These are phyloP conservation scores for Lordiphosa stackelbergi DNA, from an alignment of 1,140 invertebrate species.

Conservation along the genomic window DNA sequence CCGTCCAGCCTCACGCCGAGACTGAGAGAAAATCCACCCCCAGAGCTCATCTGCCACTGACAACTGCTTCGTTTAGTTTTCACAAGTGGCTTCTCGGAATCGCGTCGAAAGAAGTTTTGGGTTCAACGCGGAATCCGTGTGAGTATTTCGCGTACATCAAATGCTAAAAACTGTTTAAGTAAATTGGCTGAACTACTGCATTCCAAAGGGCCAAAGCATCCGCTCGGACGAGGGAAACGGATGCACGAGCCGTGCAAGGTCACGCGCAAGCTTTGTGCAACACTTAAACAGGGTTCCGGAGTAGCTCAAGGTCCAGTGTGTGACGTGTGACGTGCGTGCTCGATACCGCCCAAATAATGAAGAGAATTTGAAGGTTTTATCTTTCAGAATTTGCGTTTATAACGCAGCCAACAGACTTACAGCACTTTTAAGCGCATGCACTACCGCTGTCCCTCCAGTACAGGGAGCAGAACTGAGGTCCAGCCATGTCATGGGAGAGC, in stretches of 20 bases:
- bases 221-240: neutral
- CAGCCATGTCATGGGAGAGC: slow-evolving; percentile 76
- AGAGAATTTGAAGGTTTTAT: slow-evolving; percentile 4
- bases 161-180: neutral
- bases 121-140: neutral
- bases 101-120: slow-evolving; percentile 1
- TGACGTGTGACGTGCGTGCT: slow-evolving; percentile 7
- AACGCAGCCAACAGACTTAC: neutral
- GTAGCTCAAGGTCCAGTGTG: slow-evolving; percentile 9
- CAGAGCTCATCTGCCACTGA: neutral
- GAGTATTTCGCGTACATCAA: neutral
- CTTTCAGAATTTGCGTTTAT: neutral
- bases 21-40: slow-evolving; percentile 9
- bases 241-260: slow-evolving; percentile 1
- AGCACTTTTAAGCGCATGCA: neutral
- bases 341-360: slow-evolving; percentile 1
- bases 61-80: slow-evolving; percentile 2
- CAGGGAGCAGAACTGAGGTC: slow-evolving; percentile 4
- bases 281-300: slow-evolving; percentile 3
- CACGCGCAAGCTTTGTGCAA: slow-evolving; percentile 6
- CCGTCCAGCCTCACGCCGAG: neutral
- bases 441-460: slow-evolving; percentile 4
- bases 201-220: neutral
- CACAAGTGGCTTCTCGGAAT: neutral
- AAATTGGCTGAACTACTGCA: neutral